Evolutionary conservation across 2,797 vertebrate species (phyloP).

Genomic region (Hippocampus kuda): DNA sequence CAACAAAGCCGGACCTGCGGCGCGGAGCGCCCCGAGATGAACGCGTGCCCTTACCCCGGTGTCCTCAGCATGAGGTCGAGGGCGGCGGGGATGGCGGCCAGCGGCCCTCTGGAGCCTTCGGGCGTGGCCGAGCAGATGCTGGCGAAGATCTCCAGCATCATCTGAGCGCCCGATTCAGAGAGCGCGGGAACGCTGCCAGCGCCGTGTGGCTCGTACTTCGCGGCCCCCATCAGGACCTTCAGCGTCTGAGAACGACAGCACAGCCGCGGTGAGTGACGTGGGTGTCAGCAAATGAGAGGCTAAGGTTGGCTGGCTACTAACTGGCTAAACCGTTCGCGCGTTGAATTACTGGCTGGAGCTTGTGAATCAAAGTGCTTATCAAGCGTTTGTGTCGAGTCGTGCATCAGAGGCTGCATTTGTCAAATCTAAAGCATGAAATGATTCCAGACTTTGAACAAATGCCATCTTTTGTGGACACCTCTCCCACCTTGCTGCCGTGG

Average conservation of each 20-base stretch:
- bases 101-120: conserved; percentile 68
- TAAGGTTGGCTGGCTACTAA: too few relatives aligned
- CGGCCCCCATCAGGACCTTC: conserved; percentile 81
- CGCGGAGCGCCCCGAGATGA: fast-evolving
- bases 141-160: conserved; percentile 85
- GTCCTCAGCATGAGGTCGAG: conserved; percentile 75
- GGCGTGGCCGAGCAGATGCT: conserved; percentile 81
- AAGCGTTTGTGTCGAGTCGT: too few relatives aligned
- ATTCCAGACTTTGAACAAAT: too few relatives aligned
- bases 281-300: too few relatives aligned
- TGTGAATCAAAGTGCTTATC: too few relatives aligned
- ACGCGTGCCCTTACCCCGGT: conserved; percentile 60
- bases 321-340: too few relatives aligned
- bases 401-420: too few relatives aligned
- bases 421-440: too few relatives aligned
- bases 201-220: conserved; percentile 65
- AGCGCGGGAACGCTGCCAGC: conserved; percentile 53
- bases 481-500: too few relatives aligned
- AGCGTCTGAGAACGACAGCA: conserved; percentile 64
- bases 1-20: not conserved
- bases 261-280: too few relatives aligned
- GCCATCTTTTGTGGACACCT: too few relatives aligned
- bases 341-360: too few relatives aligned
- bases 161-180: conserved; percentile 70
- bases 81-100: conserved; percentile 74